Conservation (phyloP, 2,113 vertebrate species). For the Hemiprocne comata region DNA sequence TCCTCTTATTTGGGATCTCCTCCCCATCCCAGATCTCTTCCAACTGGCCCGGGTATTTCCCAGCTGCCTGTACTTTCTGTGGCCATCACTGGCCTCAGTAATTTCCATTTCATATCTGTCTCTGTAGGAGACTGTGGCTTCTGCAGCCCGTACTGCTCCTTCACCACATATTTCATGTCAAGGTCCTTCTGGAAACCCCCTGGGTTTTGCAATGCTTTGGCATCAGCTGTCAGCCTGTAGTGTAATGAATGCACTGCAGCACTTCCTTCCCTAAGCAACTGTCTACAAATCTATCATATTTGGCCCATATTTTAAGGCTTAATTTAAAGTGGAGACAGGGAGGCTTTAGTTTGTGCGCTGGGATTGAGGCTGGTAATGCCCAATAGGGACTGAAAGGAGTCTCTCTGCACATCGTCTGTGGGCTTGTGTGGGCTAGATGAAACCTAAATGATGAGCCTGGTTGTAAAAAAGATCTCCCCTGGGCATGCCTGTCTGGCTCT, state of each 20-base stretch:
- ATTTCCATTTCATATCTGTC: background rate
- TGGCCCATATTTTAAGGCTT: slow-evolving; percentile 19
- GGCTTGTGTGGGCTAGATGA: background rate
- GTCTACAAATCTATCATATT: background rate
- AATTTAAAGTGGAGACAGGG: slow-evolving; percentile 13
- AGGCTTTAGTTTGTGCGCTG: background rate
- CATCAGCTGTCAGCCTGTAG: background rate
- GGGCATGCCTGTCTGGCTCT: background rate
- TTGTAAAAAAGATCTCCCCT: background rate
- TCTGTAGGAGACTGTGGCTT: background rate
- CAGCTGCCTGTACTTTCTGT: background rate
- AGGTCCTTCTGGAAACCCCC: background rate
- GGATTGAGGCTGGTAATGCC: background rate
- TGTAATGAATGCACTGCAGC: background rate
- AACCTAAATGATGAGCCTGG: background rate
- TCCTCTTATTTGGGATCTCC: background rate
- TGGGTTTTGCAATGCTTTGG: background rate
- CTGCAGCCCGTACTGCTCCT: background rate
- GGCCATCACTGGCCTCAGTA: background rate
- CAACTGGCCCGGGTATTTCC: background rate
- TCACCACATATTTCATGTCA: background rate
- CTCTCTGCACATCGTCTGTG: background rate
- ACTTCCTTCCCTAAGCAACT: background rate
- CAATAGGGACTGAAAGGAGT: background rate
- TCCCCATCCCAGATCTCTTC: background rate